Evolutionary conservation across 2,797 vertebrate species (phyloP), one percentile per base, ranked within the genome.

Genomic region (Cossypha dichroa): DNA sequence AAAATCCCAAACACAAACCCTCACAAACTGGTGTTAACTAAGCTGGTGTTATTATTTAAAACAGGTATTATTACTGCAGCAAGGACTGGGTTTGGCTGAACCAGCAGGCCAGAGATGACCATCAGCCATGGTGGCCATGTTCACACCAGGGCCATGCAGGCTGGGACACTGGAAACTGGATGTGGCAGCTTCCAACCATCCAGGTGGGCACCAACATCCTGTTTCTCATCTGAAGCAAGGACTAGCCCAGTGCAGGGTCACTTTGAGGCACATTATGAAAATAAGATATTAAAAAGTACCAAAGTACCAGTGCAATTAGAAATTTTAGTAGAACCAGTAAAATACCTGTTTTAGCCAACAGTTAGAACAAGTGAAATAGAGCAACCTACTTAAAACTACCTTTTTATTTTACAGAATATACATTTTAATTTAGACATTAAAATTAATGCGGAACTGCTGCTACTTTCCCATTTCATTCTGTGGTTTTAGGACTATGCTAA

Each of bases 61-160:
- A 98, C 97, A 98, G 98, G 98, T 96, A 98, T 98, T 97, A 23
- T 96, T 95, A 97, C 91, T 82, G 93, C 78, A 82, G 62, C 1
- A 10, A 48, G 67, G 79, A 43, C 38, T 51, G 68, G 25, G 29
- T 74, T 94, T 52, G 0, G 1, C 66, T 88, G 78, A 64, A 56
- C 38, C 59, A 79, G 26, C 34, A 13, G 0, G 14, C 58, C 56
- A 36, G 20, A 49, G 0, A 1, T 45, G 59, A 79, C 16, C 4
- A 1, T 14, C 31, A 26, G 14, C 66, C 25, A 4, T 0, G 6
- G 45, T 28, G 48, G 49, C 29, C 13, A 1, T 4, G 7, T 60
- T 56, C 63, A 62, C 33, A 67, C 26, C 69, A 48, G 0, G 4
- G 73, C 59, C 59, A 29, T 4, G 9, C 41, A 56, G 64, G 46